Evolutionary conservation across 2,113 vertebrate genomes (phyloP).

Genomic region (Motacilla alba): DNA sequence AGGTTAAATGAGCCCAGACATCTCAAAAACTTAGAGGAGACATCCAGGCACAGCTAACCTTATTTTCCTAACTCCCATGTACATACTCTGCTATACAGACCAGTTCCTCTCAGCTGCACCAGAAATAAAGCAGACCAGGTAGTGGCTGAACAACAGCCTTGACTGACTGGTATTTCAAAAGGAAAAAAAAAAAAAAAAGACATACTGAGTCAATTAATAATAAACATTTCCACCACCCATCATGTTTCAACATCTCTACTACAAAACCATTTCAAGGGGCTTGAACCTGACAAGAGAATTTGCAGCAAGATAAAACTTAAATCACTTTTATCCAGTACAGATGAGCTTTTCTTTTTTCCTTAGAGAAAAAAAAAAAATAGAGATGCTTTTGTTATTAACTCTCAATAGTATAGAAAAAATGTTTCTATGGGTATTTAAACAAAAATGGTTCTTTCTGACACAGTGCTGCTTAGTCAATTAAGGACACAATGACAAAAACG

Average conservation of each 20-base stretch:
- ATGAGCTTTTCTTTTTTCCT: background rate
- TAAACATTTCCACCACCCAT: constrained; percentile 20
- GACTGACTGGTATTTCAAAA: background rate
- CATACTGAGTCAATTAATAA: background rate
- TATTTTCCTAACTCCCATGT: background rate
- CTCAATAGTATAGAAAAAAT: background rate
- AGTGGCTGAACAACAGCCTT: background rate
- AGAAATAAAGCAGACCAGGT: background rate
- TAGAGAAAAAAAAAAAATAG: background rate
- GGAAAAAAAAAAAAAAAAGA: background rate
- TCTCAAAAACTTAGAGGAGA: background rate
- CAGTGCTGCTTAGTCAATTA: background rate
- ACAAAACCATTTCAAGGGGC: constrained; percentile 30
- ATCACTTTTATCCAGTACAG: background rate
- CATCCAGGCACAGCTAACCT: background rate
- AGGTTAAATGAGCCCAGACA: background rate
- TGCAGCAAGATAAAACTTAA: background rate
- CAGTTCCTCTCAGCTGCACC: background rate
- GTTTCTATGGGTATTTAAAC: background rate
- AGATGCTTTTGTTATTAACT: background rate
- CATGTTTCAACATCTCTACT: constrained; percentile 32
- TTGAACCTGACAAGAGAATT: background rate
- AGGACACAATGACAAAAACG: background rate
- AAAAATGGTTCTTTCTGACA: background rate
- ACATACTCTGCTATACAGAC: background rate